Base-by-base conservation (phyloP, 2,113 vertebrate genomes). In the Chaetops frenatus region DNA sequence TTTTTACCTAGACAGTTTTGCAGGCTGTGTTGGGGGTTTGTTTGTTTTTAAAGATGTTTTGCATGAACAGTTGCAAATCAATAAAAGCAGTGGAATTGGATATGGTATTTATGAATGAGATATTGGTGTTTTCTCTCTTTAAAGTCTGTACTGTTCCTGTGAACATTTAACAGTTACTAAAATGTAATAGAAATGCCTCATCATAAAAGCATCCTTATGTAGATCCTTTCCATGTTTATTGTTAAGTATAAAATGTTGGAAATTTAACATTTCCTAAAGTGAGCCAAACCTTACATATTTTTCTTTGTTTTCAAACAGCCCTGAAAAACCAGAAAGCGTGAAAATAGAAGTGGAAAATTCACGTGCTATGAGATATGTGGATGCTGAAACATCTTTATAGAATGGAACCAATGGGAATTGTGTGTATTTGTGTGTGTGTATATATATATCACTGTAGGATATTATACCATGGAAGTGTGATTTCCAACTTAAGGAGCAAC, bases 341-440 rank as follows among this genome's bases (percentile, higher is more conserved):
- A 98, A 98, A 98, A 98, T 99, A 70, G 98, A 98, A 88, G 80
- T 99, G 90, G 98, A 98, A 90, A 98, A 98, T n/a, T 50, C 97
- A 47, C 96, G 96, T 54, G 97, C 96, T 96, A 94, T 95, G 95
- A 98, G 98, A 95, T 97, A 98, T 3, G 97, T 98, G 94, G 97
- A 98, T 81, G 97, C 98, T 5, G 99, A 99, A 98, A 99, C 99
- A 65, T 99, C 99, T 85, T 97, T 99, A 94, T 99, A 98, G 98
- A 97, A 67, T 51, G 92, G 90, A 96, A 92, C 79, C 89, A 94
- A 96, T 92, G 95, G 58, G 72, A 96, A 91, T 76, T 91, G 78
- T 2, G 77, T 92, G 74, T 91, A 90, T 94, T 72, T 95, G 93
- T 86, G 92, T 71, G 89, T 51, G 60, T 95, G 89, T 51, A 57